Conservation (phyloP, 2,888 invertebrate species). For the Nemotelus nigrinus region DNA sequence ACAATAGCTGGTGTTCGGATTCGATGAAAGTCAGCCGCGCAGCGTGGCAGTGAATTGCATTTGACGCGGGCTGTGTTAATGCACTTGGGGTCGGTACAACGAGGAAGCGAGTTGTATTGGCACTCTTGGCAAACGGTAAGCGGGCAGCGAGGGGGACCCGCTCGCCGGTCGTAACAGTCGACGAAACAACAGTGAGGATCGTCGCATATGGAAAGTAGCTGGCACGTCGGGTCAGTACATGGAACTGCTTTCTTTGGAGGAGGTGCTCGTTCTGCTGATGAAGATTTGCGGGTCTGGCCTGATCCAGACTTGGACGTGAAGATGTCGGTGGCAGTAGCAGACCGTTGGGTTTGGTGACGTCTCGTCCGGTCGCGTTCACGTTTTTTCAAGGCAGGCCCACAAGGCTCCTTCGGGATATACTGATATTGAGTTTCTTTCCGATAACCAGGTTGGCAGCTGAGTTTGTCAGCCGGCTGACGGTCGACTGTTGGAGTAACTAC, state of each 20-base stretch:
- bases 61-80: constrained; percentile 61
- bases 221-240: constrained; percentile 64
- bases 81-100: constrained; percentile 64
- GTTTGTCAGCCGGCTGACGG: constrained; percentile 52
- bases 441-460: constrained; percentile 58
- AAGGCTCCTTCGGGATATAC: constrained; percentile 61
- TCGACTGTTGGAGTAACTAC: constrained; percentile 57
- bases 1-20: constrained; percentile 50
- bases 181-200: constrained; percentile 63
- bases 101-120: constrained; percentile 61
- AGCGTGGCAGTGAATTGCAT: constrained; percentile 66
- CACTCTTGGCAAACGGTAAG: constrained; percentile 61
- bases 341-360: constrained; percentile 64
- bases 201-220: constrained; percentile 63
- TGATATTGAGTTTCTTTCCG: constrained; percentile 62
- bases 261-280: constrained; percentile 63
- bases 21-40: constrained; percentile 64
- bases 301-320: constrained; percentile 55
- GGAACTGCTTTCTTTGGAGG: constrained; percentile 60
- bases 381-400: constrained; percentile 51
- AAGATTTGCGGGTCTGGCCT: constrained; percentile 58
- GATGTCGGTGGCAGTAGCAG: constrained; percentile 65
- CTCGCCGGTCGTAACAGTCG: constrained; percentile 58
- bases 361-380: constrained; percentile 62
- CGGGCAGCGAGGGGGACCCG: constrained; percentile 50